Conservation (phyloP, 2,888 invertebrate genomes). For the Chrysopilus asiliformis region DNA sequence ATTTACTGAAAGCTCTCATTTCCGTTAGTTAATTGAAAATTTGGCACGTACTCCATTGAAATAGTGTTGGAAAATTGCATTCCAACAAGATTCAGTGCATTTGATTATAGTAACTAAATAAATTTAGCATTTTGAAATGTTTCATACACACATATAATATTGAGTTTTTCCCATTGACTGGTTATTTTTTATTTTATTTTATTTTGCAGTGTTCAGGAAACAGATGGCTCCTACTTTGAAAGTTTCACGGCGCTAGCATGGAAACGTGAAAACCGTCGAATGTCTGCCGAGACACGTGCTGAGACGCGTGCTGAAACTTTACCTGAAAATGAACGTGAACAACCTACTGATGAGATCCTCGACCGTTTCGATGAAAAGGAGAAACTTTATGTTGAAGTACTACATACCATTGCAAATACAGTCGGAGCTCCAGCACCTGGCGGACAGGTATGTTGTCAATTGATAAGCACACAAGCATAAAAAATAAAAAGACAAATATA, state of each 20-base stretch:
- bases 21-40: no score
- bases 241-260: slow-evolving; percentile 84
- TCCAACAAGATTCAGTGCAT: no score
- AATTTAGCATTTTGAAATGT: no score
- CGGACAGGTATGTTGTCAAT: slow-evolving; percentile 38
- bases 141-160: slow-evolving; percentile 2
- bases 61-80: no score
- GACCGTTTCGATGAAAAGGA: slow-evolving; percentile 43
- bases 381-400: slow-evolving; percentile 73
- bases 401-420: slow-evolving; percentile 92
- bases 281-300: slow-evolving; percentile 61
- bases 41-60: no score
- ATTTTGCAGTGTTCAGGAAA: slow-evolving; percentile 73
- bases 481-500: background rate
- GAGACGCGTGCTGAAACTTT: slow-evolving; percentile 60
- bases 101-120: no score
- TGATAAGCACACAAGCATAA: background rate
- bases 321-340: slow-evolving; percentile 37
- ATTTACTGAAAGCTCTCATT: no score
- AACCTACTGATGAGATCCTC: slow-evolving; percentile 30
- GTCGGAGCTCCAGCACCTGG: slow-evolving; percentile 64
- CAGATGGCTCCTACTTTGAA: slow-evolving; percentile 89
- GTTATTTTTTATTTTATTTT: slow-evolving; percentile 3
- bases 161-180: slow-evolving; percentile 3
- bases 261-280: slow-evolving; percentile 80